Conservation (phyloP, 2,797 vertebrate species). For the Falco novaeseelandiae region DNA sequence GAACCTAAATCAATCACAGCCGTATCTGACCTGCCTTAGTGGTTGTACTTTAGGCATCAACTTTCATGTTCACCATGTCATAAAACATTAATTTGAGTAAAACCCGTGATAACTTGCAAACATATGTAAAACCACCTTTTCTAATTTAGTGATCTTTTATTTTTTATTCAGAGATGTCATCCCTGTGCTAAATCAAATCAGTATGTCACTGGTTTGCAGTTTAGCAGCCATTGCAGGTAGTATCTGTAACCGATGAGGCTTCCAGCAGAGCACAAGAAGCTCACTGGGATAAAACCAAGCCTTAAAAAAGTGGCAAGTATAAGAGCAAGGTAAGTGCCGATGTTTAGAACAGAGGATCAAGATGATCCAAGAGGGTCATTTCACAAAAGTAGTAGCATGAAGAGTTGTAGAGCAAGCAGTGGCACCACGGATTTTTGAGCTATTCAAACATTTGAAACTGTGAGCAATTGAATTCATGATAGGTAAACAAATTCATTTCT, state of each 20-base stretch:
- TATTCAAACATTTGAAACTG: background rate
- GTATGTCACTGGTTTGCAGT: background rate
- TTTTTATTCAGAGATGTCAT: background rate
- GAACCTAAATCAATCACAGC: background rate
- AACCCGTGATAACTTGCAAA: background rate
- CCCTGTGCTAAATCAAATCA: background rate
- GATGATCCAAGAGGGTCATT: background rate
- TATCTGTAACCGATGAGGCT: background rate
- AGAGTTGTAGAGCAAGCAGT: background rate
- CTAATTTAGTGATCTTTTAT: background rate
- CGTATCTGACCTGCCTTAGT: background rate
- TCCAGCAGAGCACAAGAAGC: background rate
- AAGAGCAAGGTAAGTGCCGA: background rate
- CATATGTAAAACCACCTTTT: rapidly evolving
- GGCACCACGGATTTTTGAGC: background rate
- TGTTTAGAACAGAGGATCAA: background rate
- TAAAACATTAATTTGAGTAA: background rate
- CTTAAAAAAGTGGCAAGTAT: background rate
- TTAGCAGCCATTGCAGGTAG: background rate
- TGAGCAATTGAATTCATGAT: background rate
- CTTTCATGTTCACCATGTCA: background rate
- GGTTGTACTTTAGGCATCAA: background rate
- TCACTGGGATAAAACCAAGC: background rate
- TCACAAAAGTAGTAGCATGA: background rate
- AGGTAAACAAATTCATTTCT: background rate